Evolutionary conservation across 2,113 vertebrate genomes (phyloP), one percentile per base, ranked within the genome.

Genomic region (Catharus bicknelli): DNA sequence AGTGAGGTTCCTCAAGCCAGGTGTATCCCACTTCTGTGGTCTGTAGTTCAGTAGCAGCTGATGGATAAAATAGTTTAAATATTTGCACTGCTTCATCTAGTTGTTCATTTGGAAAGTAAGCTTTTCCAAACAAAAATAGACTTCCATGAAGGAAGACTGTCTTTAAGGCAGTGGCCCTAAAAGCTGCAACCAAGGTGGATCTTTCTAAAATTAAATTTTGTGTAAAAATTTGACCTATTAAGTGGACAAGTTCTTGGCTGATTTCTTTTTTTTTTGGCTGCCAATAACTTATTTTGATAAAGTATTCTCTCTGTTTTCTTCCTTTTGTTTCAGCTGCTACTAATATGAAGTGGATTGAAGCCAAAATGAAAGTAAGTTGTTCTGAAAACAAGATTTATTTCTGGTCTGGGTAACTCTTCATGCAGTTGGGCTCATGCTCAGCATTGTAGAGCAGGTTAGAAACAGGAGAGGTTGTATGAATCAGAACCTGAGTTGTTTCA

Each of bases 331-430:
- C 94, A 99, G 99, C 99, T 98, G 99, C 99, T 67, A 99, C 99
- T 92, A 99, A 99, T 97, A 99, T 99, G 99, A 99, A 99, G 97
- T 99, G 99, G 99, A 99, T 99, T 96, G 99, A 99, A 97, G 99
- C 99, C 95, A 99, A 99, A 98, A 99, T 99, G 99, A 99, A 99
- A 98, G 99, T 99, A 98, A 97, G 98, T 98, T 78, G 26, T 77
- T 92, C 76, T 95, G 80, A 91, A 95, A 88, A 83, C 9, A 10
- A 73, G 6, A 58, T 90, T 90, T 94, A 38, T 78, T 88, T 85
- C 59, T 70, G 36, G 14, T n/a, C 22, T 72, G 22, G 23, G 42
- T 42, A 26, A 21, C 73, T 63, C 50, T 55, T 82, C 19, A 4
- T 68, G 34, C 16, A 76, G 30, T 4, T 53, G 54, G 18, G 32